Evolutionary conservation across 2,113 vertebrate genomes (phyloP), one percentile per base, ranked within the genome.

Genomic region (Agapornis roseicollis): DNA sequence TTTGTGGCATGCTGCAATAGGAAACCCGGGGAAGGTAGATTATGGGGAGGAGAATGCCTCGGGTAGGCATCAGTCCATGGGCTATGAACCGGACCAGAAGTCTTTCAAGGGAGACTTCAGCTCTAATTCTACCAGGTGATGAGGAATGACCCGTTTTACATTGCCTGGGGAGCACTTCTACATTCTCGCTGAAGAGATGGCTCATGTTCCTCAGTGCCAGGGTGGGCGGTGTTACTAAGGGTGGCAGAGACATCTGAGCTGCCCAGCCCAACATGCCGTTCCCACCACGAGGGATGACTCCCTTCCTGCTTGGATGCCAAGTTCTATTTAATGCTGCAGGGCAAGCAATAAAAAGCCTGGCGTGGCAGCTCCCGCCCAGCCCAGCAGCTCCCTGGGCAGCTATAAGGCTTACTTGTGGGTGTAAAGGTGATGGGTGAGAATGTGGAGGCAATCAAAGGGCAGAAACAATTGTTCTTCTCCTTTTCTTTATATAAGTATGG

Each of bases 221-320:
- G 56, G 35, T 28, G 73, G 65, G 71, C 33, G 27, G 47, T 44
- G 72, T 25, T 64, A 64, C 63, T 42, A 47, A 41, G 58, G 53
- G 68, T 52, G 80, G 80, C 61, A 86, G 60, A 85, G 25, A 55
- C 84, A 72, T 78, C 80, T 8, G 42, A 84, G 72, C 85, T 78
- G 83, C 89, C 90, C 83, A n/a, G 71, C 72, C 90, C 41, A 0
- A 69, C 63, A 2, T 8, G 60, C 91, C 7, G 0, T n/a, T 93
- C 52, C 78, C 82, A 50, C 23, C 58, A 28, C 2, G 8, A 91
- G 70, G 65, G 80, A 90, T 78, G 83, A 68, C 94, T 88, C 96
- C 94, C 85, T 97, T 94, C 88, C 93, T 96, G 84, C 80, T 29
- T 23, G 65, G 84, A 81, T 79, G 94, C 83, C 91, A 93, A 95